A percentile compares a stretch with the other conserved stretches of the same genome.
Conservation (phyloP, 2,797 vertebrate genomes). For the Schizopygopsis malacanthus region DNA sequence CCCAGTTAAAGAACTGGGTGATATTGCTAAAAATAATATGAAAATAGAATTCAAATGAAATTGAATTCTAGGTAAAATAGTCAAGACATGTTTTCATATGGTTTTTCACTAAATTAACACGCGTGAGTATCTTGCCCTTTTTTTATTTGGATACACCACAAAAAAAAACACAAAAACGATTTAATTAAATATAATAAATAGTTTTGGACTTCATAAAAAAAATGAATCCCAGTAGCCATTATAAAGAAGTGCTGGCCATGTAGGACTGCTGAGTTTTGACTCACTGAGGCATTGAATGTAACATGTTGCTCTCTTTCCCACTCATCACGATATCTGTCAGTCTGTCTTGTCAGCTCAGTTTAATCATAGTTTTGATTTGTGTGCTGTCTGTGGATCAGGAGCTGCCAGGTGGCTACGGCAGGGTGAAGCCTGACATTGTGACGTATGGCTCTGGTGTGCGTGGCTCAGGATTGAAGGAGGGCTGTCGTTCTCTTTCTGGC, state of each 20-base stretch:
- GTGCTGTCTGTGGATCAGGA: conserved; percentile 77
- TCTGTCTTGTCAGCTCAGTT: conserved; percentile 10
- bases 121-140: neutral
- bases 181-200: neutral
- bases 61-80: too few species aligned
- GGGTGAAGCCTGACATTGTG: conserved; percentile 96
- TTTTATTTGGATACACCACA: neutral
- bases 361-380: neutral
- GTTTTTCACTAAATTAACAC: neutral
- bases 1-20: neutral
- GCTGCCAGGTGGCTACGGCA: conserved; percentile 93
- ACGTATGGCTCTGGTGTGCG: conserved; percentile 97
- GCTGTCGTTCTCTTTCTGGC: conserved; percentile 95
- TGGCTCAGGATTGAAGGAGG: conserved; percentile 96
- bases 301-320: neutral
- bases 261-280: too few species aligned
- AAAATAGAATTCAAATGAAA: neutral
- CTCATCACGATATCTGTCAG: conserved; percentile 16
- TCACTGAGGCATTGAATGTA: neutral
- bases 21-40: neutral
- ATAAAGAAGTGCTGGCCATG: neutral
- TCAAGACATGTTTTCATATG: neutral
- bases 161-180: neutral
- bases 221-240: neutral
- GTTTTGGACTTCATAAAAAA: neutral